Base-by-base conservation (phyloP, 2,888 invertebrate species). In the Agriopis leucophaearia region DNA sequence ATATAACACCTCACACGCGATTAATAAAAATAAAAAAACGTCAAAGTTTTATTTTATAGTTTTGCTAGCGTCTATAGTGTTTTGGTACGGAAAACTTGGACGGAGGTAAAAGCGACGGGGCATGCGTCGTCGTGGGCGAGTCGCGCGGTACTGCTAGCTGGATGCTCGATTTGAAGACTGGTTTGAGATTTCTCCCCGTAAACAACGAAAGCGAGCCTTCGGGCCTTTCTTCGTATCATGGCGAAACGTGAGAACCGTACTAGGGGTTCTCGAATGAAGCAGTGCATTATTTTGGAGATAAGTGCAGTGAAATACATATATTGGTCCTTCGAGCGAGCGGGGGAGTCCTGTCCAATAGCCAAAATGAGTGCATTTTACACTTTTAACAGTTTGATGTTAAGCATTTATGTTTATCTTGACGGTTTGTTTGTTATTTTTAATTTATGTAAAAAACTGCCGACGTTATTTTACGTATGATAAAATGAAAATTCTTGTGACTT, bases 151-250 rank as follows among this genome's bases (percentile, higher is more conserved):
- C 85, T 84, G 81, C 70, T 78, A 81, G 73, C 69, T 76, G 77
- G 59, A 59, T 65, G 59, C 40, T 77, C 81, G 83, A n/a, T 63
- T 40, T 56, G 42, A 45, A 35, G 63, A 88, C 91, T 91, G 91
- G 92, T 91, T 75, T 81, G 85, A 88, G 92, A 92, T 93, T 93
- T 93, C 93, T 92, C 93, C 91, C 91, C 91, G 91, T 91, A 89
- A 89, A 89, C 92, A 92, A 87, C 90, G 92, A 92, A 93, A 92
- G 91, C 92, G 86, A 90, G 88, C 89, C 88, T 88, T 82, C 81
- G 77, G 84, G 83, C 90, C 91, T 92, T 92, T 92, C 92, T 90
- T 92, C 85, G 84, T 81, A 78, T 85, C 81, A 85, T 86, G 86
- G 88, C 89, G 85, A 86, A 88, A 88, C 86, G 85, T 84, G 83